Evolutionary conservation across 2,797 vertebrate genomes (phyloP).

Genomic region (Malurus splendens): DNA sequence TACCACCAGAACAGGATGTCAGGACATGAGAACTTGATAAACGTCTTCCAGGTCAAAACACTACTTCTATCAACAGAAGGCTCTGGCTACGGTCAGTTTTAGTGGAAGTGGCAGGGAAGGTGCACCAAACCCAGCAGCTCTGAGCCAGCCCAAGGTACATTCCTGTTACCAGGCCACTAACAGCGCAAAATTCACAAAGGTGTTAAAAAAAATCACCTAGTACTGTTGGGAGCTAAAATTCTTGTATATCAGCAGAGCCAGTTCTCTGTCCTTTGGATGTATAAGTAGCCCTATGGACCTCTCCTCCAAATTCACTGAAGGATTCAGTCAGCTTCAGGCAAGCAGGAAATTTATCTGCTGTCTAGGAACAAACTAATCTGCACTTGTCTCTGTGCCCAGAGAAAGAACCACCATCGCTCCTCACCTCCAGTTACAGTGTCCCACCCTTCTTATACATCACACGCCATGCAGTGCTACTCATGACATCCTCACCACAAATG

Average conservation of each 20-base stretch:
- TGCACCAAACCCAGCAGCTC: neutral
- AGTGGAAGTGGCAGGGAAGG: neutral
- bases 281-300: accelerated
- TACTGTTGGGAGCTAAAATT: neutral
- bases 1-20: neutral
- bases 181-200: neutral
- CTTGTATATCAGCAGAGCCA: neutral
- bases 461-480: neutral
- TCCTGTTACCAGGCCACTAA: neutral
- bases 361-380: neutral
- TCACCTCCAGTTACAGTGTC: neutral
- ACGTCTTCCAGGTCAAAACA: neutral
- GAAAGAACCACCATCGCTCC: neutral
- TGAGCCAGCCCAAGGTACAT: accelerated
- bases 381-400: neutral
- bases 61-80: neutral
- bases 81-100: neutral
- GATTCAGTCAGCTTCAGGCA: neutral
- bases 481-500: neutral
- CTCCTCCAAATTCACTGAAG: neutral
- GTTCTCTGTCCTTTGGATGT: neutral
- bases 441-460: neutral
- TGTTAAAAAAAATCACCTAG: neutral
- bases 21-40: neutral
- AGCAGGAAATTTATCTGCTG: neutral